phyloP scores from a whole-genome alignment of 1,140 invertebrate genomes.

The Drosophila saltans region DNA sequence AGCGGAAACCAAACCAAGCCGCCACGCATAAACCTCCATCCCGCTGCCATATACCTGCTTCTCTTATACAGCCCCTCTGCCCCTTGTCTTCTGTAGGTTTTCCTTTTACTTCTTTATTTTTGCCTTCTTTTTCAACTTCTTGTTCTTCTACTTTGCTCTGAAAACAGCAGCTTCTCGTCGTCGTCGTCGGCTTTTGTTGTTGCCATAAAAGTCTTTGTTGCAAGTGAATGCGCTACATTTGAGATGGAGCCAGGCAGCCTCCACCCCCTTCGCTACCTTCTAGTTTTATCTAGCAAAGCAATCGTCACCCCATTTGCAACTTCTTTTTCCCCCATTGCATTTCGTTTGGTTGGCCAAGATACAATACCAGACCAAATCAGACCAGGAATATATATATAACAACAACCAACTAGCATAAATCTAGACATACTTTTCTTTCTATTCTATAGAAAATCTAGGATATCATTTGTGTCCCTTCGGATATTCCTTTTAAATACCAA shows the following conservation, averaged over 20 bases:
- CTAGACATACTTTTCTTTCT: conserved; percentile 47
- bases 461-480: conserved; percentile 1
- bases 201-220: conserved; percentile 66
- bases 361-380: conserved; percentile 40
- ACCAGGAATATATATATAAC: too few species aligned
- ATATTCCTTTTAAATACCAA: not conserved
- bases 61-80: not conserved
- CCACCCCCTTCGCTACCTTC: not conserved
- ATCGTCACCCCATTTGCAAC: not conserved
- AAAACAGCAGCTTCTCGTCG: conserved; percentile 37
- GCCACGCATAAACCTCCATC: not conserved
- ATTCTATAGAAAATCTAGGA: conserved; percentile 13
- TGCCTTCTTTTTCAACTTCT: conserved; percentile 18
- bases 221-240: conserved; percentile 71
- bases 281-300: not conserved
- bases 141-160: conserved; percentile 42
- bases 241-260: conserved; percentile 29
- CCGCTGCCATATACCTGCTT: not conserved
- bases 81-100: not conserved
- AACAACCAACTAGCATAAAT: not conserved
- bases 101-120: not conserved
- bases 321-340: conserved; percentile 34
- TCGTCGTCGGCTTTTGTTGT: conserved; percentile 31
- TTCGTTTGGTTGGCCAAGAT: conserved; percentile 54
- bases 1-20: conserved; percentile 20